Percentiles rank a stretch among this genome's conserved stretches.
These are phyloP conservation scores for Simalia tracyae DNA, from an alignment of 2,797 vertebrate genomes.

Conservation along the genomic window DNA sequence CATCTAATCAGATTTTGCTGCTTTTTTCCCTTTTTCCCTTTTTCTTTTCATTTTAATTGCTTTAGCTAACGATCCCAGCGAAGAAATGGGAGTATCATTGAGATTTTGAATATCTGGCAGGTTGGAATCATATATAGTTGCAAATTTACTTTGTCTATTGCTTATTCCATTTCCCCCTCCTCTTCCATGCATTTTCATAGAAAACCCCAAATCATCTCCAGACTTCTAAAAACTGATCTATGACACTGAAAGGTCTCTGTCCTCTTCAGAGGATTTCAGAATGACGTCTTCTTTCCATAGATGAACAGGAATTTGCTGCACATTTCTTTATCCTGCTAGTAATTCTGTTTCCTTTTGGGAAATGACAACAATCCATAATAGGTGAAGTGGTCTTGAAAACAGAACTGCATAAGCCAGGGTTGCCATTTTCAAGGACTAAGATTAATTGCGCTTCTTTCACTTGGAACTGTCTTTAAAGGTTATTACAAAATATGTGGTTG, in stretches of 20 bases:
- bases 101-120: not conserved
- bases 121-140: not conserved
- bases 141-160: not conserved
- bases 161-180: not conserved
- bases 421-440: slow-evolving; percentile 15
- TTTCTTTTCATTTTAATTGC: slow-evolving; percentile 47
- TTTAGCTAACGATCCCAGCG: slow-evolving; percentile 54
- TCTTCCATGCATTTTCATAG: not conserved
- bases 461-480: slow-evolving; percentile 23
- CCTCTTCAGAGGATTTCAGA: not conserved
- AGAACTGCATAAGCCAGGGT: not conserved
- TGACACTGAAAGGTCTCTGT: not conserved
- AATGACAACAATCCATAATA: not conserved
- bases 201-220: too few species aligned
- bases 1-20: slow-evolving; percentile 43
- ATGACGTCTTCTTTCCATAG: slow-evolving; percentile 5
- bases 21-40: not conserved
- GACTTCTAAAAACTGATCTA: not conserved
- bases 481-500: not conserved
- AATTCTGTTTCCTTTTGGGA: not conserved
- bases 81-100: slow-evolving; percentile 42
- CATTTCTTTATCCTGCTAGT: not conserved
- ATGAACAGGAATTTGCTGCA: not conserved
- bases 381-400: slow-evolving; percentile 4
- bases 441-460: not conserved